These are phyloP conservation scores for Lipophrys pholis DNA, from an alignment of 2,113 vertebrate genomes.

Conservation along the genomic window DNA sequence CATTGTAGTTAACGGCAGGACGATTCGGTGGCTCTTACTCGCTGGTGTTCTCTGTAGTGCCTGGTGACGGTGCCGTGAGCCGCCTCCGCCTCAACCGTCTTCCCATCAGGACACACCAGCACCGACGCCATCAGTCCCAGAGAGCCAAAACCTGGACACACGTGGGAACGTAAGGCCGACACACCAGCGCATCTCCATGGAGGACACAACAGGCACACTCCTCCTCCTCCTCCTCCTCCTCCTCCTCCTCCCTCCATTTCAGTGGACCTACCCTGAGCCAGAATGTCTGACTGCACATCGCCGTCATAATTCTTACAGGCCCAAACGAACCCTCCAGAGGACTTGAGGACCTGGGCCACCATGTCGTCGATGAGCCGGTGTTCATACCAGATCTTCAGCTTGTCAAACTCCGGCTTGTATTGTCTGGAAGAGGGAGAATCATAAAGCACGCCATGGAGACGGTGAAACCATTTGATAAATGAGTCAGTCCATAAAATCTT, in stretches of 20 bases:
- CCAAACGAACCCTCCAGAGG: conserved; percentile 94
- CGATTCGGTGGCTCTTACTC: conserved; percentile 77
- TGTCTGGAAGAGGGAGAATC: conserved; percentile 78
- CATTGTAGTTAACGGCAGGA: too few relatives aligned
- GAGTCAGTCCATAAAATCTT: too few relatives aligned
- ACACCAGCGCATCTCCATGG: too few relatives aligned
- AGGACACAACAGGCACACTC: too few relatives aligned
- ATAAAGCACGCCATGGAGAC: background rate
- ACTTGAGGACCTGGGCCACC: conserved; percentile 98
- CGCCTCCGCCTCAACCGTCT: conserved; percentile 95
- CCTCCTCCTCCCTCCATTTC: too few relatives aligned
- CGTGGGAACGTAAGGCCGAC: background rate
- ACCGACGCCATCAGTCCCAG: conserved; percentile 96
- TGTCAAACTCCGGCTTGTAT: conserved; percentile 93
- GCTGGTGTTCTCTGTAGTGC: conserved; percentile 96
- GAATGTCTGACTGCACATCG: conserved; percentile 95
- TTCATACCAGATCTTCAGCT: conserved; percentile 97
- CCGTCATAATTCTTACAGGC: conserved; percentile 98
- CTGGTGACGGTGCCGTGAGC: conserved; percentile 95
- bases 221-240: too few relatives aligned
- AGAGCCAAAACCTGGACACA: conserved; percentile 90
- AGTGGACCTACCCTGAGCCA: conserved; percentile 89
- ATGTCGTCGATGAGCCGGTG: conserved; percentile 98
- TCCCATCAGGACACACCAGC: conserved; percentile 94
- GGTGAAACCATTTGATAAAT: background rate